Percentiles rank a stretch among this genome's conserved stretches.
Conservation (phyloP, 2,113 vertebrate genomes). For the Poeciliopsis retropinna region DNA sequence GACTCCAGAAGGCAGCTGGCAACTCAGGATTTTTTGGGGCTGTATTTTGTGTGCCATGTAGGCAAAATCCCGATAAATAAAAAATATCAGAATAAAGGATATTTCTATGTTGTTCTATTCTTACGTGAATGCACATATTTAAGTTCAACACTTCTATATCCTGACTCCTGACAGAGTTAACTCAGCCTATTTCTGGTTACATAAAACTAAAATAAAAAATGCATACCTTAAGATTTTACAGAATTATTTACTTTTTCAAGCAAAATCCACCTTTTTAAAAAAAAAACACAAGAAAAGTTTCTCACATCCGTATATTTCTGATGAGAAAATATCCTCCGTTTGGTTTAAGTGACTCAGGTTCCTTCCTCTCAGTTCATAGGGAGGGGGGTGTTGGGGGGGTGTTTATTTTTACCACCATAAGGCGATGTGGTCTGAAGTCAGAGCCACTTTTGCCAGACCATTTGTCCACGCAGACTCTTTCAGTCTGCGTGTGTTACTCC, state of each 20-base stretch:
- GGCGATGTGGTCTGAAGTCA: slow-evolving; percentile 77
- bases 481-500: slow-evolving; percentile 74
- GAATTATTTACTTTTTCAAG: neutral
- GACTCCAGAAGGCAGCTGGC: neutral
- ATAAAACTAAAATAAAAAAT: neutral
- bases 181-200: neutral
- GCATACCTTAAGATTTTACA: neutral
- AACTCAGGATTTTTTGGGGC: neutral
- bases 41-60: neutral
- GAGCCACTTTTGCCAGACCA: slow-evolving; percentile 50
- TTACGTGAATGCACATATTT: neutral
- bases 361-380: slow-evolving; percentile 27
- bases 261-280: neutral
- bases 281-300: too few relatives aligned
- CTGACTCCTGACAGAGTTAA: neutral
- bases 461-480: slow-evolving; percentile 65
- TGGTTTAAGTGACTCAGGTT: slow-evolving; percentile 48
- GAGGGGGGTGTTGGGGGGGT: slow-evolving; percentile 6
- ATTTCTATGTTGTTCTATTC: neutral
- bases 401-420: slow-evolving; percentile 78
- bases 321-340: slow-evolving; percentile 63
- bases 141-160: neutral
- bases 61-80: neutral
- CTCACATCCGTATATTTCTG: slow-evolving; percentile 28
- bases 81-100: neutral